These are phyloP conservation scores for Netelia fuscicornis DNA, from an alignment of 2,888 invertebrate species.

Conservation along the genomic window DNA sequence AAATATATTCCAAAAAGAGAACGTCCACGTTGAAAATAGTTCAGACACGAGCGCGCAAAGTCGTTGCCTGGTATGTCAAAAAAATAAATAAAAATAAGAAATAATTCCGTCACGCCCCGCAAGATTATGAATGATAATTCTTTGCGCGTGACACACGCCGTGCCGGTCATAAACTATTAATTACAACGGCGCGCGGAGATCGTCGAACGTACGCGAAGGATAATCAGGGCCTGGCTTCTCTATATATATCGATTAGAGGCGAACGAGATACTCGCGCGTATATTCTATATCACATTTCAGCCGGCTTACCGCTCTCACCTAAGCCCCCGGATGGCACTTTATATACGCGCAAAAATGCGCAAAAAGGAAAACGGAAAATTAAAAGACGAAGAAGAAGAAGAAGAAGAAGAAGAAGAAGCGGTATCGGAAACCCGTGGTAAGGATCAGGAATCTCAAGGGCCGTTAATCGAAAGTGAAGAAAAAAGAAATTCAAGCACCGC, in stretches of 20 bases:
- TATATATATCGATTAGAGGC: constrained; percentile 40
- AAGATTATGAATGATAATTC: constrained; percentile 74
- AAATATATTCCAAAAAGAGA: too few species aligned
- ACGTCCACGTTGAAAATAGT: neutral
- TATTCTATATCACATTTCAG: constrained; percentile 3
- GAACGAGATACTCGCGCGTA: constrained; percentile 21
- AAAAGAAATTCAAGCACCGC: neutral
- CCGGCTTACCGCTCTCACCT: constrained; percentile 39
- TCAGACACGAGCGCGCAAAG: neutral
- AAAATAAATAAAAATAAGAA: neutral
- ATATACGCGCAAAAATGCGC: neutral
- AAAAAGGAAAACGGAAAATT: constrained; percentile 9
- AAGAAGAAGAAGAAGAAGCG: too few species aligned
- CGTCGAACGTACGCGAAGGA: constrained; percentile 51
- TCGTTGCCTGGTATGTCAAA: neutral
- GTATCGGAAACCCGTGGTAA: too few species aligned
- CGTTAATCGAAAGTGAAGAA: neutral
- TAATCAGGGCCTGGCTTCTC: constrained; percentile 72
- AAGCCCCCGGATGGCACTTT: constrained; percentile 24
- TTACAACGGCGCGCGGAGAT: constrained; percentile 71
- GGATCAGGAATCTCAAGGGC: too few species aligned
- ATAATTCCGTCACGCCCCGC: neutral
- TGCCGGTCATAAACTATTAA: constrained; percentile 76
- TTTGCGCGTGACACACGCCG: constrained; percentile 54
- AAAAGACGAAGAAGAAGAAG: neutral